A percentile compares a stretch with the other conserved stretches of the same genome.
Conservation (phyloP, 2,113 vertebrate species). For the Oncorhynchus keta region DNA sequence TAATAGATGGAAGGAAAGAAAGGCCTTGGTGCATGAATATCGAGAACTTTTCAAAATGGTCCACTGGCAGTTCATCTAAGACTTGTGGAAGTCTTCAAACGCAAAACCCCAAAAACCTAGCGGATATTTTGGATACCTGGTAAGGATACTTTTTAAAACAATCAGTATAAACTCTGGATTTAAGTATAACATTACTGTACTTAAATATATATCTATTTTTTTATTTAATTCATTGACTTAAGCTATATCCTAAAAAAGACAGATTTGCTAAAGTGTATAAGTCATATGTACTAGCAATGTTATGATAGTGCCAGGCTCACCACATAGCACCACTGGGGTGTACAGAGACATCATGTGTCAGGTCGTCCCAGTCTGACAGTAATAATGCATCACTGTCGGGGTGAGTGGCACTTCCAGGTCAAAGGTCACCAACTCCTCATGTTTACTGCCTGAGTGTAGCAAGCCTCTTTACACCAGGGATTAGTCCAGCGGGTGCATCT, state of each 20-base stretch:
- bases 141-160: background rate
- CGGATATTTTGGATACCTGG: background rate
- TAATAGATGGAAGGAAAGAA: background rate
- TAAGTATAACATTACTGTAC: background rate
- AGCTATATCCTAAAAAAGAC: background rate
- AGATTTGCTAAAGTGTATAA: background rate
- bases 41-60: background rate
- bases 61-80: background rate
- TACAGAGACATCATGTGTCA: slow-evolving; percentile 3
- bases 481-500: slow-evolving; percentile 31
- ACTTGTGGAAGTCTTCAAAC: background rate
- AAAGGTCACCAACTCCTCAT: slow-evolving; percentile 54
- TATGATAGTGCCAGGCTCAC: background rate
- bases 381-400: slow-evolving; percentile 39
- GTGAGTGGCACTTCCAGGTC: slow-evolving; percentile 56
- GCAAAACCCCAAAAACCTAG: background rate
- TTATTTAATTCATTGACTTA: background rate
- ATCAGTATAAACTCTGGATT: background rate
- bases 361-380: background rate
- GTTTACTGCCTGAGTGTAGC: slow-evolving; percentile 23
- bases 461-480: slow-evolving; percentile 16
- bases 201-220: background rate
- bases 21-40: background rate
- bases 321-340: background rate
- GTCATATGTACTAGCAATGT: background rate